phyloP scores from a whole-genome alignment of 2,113 vertebrate genomes.

The Leptobrachium leishanense region DNA sequence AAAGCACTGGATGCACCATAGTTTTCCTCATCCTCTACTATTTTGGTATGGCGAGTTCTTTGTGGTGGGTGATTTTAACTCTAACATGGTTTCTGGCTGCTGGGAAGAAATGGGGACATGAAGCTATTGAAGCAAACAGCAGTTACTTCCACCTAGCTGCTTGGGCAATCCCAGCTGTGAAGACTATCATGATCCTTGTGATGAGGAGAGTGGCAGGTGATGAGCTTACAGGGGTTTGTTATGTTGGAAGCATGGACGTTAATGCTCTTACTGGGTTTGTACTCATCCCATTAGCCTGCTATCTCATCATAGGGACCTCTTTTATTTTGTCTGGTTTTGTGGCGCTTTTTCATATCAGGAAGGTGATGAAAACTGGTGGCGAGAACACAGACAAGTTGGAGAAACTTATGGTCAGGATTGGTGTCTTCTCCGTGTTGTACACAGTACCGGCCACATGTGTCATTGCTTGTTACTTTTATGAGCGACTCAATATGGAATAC shows the following conservation, averaged over 20 bases:
- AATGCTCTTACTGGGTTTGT: constrained; percentile 91
- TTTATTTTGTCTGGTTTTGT: constrained; percentile 94
- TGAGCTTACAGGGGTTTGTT: constrained; percentile 92
- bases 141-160: constrained; percentile 97
- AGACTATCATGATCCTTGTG: constrained; percentile 93
- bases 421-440: constrained; percentile 92
- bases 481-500: constrained; percentile 90
- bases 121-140: constrained; percentile 96
- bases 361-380: constrained; percentile 94
- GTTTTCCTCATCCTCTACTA: constrained; percentile 97
- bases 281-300: constrained; percentile 89
- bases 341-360: constrained; percentile 93
- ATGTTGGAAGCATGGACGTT: constrained; percentile 95
- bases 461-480: constrained; percentile 95
- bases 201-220: constrained; percentile 95
- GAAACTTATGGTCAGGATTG: constrained; percentile 94
- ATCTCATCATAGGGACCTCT: constrained; percentile 90
- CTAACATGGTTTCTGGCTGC: constrained; percentile 96
- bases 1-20: constrained; percentile 95
- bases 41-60: constrained; percentile 96
- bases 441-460: constrained; percentile 95
- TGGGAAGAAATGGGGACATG: constrained; percentile 96
- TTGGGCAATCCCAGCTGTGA: constrained; percentile 91
- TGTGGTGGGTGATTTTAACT: constrained; percentile 97
- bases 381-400: constrained; percentile 96